Percentiles rank a stretch among this genome's conserved stretches.
Conservation (phyloP, 2,113 vertebrate species). For the Illadopsis cleaveri region DNA sequence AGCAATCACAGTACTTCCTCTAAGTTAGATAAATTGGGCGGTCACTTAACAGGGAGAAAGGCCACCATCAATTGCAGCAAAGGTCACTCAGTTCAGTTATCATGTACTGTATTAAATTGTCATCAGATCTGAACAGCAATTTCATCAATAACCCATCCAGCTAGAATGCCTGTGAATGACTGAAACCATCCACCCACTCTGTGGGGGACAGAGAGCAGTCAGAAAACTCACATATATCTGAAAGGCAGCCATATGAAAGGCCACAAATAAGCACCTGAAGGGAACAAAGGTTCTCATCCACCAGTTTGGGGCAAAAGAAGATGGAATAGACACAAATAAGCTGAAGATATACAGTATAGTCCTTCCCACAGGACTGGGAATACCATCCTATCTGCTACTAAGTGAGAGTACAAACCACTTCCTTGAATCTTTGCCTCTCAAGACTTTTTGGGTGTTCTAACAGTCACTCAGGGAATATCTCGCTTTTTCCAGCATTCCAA, state of each 20-base stretch:
- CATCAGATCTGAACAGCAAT: conserved; percentile 64
- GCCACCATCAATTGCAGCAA: conserved; percentile 68
- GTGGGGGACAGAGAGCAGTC: neutral
- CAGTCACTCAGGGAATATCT: neutral
- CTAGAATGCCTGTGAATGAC: conserved; percentile 37
- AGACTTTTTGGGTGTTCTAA: neutral
- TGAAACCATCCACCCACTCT: neutral
- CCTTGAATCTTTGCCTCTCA: neutral
- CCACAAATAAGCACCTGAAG: neutral
- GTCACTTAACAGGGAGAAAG: conserved; percentile 74
- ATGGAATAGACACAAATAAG: neutral
- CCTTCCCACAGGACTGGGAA: neutral
- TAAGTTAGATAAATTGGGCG: conserved; percentile 79
- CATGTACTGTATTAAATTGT: conserved; percentile 75
- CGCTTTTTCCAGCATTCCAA: neutral
- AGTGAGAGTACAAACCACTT: neutral
- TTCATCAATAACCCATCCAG: conserved; percentile 73
- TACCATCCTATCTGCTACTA: fast-evolving
- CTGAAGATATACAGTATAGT: neutral
- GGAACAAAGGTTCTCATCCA: neutral
- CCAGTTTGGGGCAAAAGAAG: neutral
- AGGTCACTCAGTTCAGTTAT: conserved; percentile 71
- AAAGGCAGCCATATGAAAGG: neutral
- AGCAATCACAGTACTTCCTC: conserved; percentile 71
- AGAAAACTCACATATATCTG: neutral